A percentile compares a stretch with the other conserved stretches of the same genome.
These are phyloP conservation scores for Discoglossus pictus DNA, from an alignment of 2,797 vertebrate genomes.

Conservation along the genomic window DNA sequence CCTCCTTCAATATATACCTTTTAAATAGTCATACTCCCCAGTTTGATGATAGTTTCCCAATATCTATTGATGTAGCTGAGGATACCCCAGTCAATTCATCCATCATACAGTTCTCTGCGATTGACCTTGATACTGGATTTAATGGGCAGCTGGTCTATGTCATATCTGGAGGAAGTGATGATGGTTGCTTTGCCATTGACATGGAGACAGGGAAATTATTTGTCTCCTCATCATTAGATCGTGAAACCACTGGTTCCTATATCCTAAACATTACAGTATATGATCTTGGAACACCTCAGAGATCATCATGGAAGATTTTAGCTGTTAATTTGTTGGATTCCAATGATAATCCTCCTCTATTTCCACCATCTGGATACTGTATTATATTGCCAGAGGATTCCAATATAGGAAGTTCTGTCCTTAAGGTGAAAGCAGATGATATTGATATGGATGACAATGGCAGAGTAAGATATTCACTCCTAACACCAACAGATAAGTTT, in stretches of 20 bases:
- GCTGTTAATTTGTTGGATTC: conserved; percentile 85
- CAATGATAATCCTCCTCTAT: conserved; percentile 89
- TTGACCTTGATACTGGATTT: conserved; percentile 84
- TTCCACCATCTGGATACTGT: conserved; percentile 81
- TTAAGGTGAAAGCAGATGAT: conserved; percentile 79
- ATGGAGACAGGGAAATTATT: conserved; percentile 82
- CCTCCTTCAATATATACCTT: conserved; percentile 81
- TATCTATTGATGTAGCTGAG: conserved; percentile 83
- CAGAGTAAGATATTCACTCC: conserved; percentile 77
- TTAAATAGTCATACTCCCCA: conserved; percentile 85
- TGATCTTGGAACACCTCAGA: conserved; percentile 86
- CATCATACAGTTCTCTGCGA: conserved; percentile 79
- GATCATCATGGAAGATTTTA: conserved; percentile 87
- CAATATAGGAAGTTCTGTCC: conserved; percentile 74
- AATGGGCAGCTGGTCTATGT: conserved; percentile 85
- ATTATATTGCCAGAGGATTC: conserved; percentile 80
- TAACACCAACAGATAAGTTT: conserved; percentile 82
- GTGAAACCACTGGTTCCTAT: conserved; percentile 86
- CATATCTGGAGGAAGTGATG: conserved; percentile 88
- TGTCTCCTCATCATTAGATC: conserved; percentile 82
- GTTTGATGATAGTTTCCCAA: conserved; percentile 79
- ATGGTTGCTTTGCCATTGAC: conserved; percentile 87
- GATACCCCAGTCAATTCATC: conserved; percentile 73
- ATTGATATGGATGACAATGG: conserved; percentile 79
- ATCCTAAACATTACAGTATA: conserved; percentile 91